Conservation (phyloP, 1,140 invertebrate species). For the Platyura marginata region DNA sequence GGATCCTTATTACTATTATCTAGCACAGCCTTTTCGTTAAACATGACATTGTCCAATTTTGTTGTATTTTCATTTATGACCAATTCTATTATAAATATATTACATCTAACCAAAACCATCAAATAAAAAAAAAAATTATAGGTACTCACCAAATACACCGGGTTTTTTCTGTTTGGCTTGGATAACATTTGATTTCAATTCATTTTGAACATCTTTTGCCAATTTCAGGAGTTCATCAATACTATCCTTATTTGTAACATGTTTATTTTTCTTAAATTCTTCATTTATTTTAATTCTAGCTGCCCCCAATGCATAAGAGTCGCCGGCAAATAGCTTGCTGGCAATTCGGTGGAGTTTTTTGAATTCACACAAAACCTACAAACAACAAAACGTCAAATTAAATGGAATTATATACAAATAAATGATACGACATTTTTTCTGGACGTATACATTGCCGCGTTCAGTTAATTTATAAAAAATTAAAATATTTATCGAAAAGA, state of each 20-base stretch:
- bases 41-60: slow-evolving; percentile 16
- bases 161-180: slow-evolving; percentile 14
- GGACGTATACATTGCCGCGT: no score
- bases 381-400: no score
- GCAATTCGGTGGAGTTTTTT: slow-evolving; percentile 19
- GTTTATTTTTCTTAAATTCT: slow-evolving; percentile 13
- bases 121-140: background rate
- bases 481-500: no score
- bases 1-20: no score
- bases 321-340: slow-evolving; percentile 15
- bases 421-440: no score
- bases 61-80: slow-evolving; percentile 15
- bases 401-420: no score
- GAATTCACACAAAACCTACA: slow-evolving; percentile 14
- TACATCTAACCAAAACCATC: background rate
- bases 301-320: slow-evolving; percentile 9
- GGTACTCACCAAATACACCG: slow-evolving; percentile 13
- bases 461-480: no score
- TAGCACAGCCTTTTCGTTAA: slow-evolving; percentile 12
- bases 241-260: slow-evolving; percentile 12
- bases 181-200: slow-evolving; percentile 20
- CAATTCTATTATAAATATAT: background rate
- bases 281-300: slow-evolving; percentile 17
- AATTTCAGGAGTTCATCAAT: slow-evolving; percentile 19
- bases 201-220: slow-evolving; percentile 15